Evolutionary conservation across 1,140 invertebrate genomes (phyloP), one percentile per base, ranked within the genome.

Genomic region (Tetranychus cinnabarinus): DNA sequence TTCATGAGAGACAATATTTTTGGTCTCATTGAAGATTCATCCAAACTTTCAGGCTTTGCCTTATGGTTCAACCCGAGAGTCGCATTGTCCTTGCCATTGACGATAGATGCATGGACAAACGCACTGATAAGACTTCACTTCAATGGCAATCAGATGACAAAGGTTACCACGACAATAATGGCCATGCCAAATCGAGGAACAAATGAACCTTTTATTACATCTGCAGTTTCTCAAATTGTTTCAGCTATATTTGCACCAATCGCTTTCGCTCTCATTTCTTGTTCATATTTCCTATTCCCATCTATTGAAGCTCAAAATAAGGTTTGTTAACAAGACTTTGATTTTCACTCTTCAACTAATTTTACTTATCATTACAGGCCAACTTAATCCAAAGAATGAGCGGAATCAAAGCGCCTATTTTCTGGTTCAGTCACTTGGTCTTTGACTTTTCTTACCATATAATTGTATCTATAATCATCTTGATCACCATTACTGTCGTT

Each of bases 341-440:
- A 52, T n/a, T 2, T 12, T 33, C 31, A 6, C 2, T 52, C 12
- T 52, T 33, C 8, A 6, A 52, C 23, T 13, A 42, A 6, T 23
- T 4, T 7, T 33, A 6, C 15, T 52, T 23, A n/a, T 58, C 42
- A 31, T 48, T 65, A 50, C 64, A 68, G 56, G 60, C 56, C 10
- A 67, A 67, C 60, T 52, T 67, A 33, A 36, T 68, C 10, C 67
- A 68, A 39, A 31, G 62, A n/a, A 68, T 68, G 66, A 63, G 56
- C 39, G 67, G 67, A 31, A 10, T 67, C 1, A 35, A 23, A 10
- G 33, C 60, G n/a, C 8, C n/a, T 12, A 12, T 61, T 5, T 68
- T 61, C 42, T 68, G 66, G 66, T 7, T 62, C 23, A 10, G 57
- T 6, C 63, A 62, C 52, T 66, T 66, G 46, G 1, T 62, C 3